phyloP scores from a whole-genome alignment of 2,113 vertebrate species.

The Crotophaga sulcirostris region DNA sequence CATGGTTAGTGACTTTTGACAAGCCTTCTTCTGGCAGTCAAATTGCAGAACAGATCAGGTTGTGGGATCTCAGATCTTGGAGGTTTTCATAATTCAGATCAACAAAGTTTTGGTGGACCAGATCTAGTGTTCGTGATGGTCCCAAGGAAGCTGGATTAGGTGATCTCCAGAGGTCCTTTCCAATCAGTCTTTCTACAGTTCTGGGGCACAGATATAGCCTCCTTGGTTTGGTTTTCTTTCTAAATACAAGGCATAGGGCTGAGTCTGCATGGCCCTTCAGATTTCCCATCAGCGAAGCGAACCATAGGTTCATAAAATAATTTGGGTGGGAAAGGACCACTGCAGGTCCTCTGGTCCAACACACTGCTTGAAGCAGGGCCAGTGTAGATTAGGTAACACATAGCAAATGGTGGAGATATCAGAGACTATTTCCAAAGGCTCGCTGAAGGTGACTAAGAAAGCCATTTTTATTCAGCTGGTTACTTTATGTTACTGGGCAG shows the following conservation, averaged over 20 bases:
- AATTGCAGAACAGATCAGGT: neutral
- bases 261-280: neutral
- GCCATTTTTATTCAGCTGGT: neutral
- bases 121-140: neutral
- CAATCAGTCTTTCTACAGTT: neutral
- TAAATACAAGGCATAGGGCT: neutral
- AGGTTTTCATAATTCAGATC: neutral
- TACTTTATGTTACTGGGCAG: neutral
- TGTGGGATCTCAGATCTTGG: neutral
- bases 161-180: neutral
- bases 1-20: neutral
- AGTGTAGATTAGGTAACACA: neutral
- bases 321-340: neutral
- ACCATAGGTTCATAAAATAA: neutral
- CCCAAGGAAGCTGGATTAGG: neutral
- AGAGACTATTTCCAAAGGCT: neutral
- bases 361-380: neutral
- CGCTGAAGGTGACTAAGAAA: neutral
- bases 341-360: neutral
- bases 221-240: neutral
- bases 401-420: neutral
- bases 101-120: neutral
- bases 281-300: neutral
- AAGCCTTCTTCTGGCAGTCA: neutral
- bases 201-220: neutral